These are phyloP conservation scores for Theonella swinhoei DNA, from an alignment of 37 sponge, comb jelly and placozoan species.

Conservation along the genomic window DNA sequence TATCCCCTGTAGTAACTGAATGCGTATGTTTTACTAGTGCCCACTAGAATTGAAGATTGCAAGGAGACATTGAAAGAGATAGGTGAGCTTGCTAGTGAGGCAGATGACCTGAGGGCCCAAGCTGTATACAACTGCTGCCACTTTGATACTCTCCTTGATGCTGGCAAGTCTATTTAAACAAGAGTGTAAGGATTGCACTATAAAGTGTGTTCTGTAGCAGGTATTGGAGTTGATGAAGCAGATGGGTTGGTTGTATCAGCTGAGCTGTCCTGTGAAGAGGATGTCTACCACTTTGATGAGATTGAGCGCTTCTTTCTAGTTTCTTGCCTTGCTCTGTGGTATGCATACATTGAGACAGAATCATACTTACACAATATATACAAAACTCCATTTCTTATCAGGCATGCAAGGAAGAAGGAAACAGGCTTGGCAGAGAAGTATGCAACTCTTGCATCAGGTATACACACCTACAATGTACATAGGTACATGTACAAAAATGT, in stretches of 20 bases:
- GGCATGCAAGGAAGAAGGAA: conserved; percentile 56
- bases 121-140: conserved; percentile 64
- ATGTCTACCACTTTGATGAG: conserved; percentile 76
- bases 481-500: not conserved
- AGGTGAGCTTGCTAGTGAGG: conserved; percentile 45
- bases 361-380: not conserved
- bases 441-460: conserved; percentile 34
- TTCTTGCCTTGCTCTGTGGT: conserved; percentile 74
- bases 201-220: conserved; percentile 13
- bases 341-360: not conserved
- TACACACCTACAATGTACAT: not conserved
- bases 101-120: conserved; percentile 71
- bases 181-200: not conserved
- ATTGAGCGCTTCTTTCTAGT: conserved; percentile 71
- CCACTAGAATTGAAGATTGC: conserved; percentile 14
- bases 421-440: conserved; percentile 21
- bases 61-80: conserved; percentile 46
- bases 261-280: conserved; percentile 45
- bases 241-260: conserved; percentile 28
- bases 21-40: no score
- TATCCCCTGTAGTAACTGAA: no score
- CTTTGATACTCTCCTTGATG: conserved; percentile 74
- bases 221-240: conserved; percentile 24
- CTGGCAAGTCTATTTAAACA: conserved; percentile 16
- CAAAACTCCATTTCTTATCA: conserved; percentile 4